Conservation (phyloP, 2,797 vertebrate genomes). For the Fratercula arctica region DNA sequence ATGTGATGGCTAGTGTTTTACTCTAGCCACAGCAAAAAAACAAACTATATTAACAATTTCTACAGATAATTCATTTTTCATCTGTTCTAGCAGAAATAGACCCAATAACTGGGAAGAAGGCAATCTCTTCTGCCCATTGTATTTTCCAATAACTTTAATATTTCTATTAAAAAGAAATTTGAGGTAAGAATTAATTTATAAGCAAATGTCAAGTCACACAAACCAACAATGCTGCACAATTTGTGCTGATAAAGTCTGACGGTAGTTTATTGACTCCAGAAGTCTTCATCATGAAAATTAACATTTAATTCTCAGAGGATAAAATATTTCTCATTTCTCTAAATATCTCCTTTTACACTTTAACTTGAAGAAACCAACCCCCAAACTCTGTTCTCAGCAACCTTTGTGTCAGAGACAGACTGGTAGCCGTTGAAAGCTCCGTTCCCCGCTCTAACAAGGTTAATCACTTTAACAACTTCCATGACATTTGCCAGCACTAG, state of each 20-base stretch:
- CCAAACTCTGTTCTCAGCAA: constrained; percentile 33
- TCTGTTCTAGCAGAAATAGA: neutral
- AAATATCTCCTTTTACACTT: neutral
- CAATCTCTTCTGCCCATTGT: neutral
- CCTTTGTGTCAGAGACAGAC: constrained; percentile 27
- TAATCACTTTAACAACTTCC: constrained; percentile 68
- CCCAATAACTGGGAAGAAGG: neutral
- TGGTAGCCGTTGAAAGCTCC: neutral
- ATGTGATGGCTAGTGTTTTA: neutral
- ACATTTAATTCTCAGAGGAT: constrained; percentile 7
- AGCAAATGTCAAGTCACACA: constrained; percentile 11
- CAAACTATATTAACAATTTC: neutral
- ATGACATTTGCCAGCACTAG: constrained; percentile 44
- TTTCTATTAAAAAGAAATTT: neutral
- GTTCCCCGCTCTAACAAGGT: constrained; percentile 48
- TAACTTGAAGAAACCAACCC: neutral
- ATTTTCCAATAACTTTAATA: neutral
- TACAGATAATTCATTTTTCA: constrained; percentile 13
- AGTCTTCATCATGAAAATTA: constrained; percentile 20
- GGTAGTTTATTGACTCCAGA: neutral
- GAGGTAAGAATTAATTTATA: constrained; percentile 8
- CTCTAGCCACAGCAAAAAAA: neutral
- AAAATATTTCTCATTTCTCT: neutral
- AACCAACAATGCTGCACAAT: neutral
- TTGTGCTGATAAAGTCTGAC: neutral